These are phyloP conservation scores for Pterostichus niger DNA, from an alignment of 2,888 invertebrate genomes.

Conservation along the genomic window DNA sequence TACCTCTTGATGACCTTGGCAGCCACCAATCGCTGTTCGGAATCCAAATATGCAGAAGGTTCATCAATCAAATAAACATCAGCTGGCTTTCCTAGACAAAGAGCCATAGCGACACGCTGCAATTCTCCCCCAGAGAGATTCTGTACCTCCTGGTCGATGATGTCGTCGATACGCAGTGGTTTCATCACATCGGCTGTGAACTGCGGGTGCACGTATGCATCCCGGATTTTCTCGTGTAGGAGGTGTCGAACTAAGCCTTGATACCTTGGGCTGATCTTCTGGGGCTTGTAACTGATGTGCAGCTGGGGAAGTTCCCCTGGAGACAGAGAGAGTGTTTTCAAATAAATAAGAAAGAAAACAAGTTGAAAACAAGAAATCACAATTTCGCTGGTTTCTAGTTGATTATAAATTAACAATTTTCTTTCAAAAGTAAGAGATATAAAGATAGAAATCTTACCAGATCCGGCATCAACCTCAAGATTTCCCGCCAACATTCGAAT, in stretches of 20 bases:
- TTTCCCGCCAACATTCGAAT: conserved; percentile 99
- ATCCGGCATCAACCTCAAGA: conserved; percentile 91
- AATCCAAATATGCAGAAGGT: conserved; percentile 99
- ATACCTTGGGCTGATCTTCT: conserved; percentile 99
- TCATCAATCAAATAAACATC: conserved; percentile 99
- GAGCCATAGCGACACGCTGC: conserved; percentile 96
- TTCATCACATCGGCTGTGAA: conserved; percentile 99
- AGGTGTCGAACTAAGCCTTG: conserved; percentile 95
- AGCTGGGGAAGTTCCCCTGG: conserved; percentile 89
- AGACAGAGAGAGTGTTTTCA: neutral
- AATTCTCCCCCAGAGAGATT: conserved; percentile 99
- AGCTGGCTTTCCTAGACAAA: conserved; percentile 98
- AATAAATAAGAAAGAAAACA: too few species aligned
- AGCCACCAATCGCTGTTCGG: conserved; percentile 99
- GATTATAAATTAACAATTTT: too few species aligned
- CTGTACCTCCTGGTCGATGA: conserved; percentile 98
- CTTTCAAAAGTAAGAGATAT: too few species aligned
- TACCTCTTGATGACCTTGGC: conserved; percentile 99
- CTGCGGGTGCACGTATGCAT: conserved; percentile 98
- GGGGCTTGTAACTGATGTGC: conserved; percentile 99
- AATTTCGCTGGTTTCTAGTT: too few species aligned
- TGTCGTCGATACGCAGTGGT: conserved; percentile 96
- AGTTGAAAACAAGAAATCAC: too few species aligned
- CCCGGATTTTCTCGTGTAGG: conserved; percentile 97
- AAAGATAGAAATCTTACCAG: conserved; percentile 76